These are phyloP conservation scores for Anthopleura sola DNA, from an alignment of 64 coral and sea anemone species.

Conservation along the genomic window DNA sequence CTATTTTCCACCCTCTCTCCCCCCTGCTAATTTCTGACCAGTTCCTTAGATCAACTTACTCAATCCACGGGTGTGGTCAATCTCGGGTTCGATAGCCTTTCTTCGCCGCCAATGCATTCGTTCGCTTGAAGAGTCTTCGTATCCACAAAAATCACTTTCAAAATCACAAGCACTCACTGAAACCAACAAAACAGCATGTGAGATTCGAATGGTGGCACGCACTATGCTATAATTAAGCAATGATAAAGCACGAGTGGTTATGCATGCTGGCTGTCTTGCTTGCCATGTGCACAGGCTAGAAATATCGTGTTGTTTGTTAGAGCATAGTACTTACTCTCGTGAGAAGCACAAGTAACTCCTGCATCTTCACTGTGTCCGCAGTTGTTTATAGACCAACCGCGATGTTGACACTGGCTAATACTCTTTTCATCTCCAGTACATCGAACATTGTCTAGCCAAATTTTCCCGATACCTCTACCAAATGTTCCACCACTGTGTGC, in stretches of 20 bases:
- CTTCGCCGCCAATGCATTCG: background rate
- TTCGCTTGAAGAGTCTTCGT: background rate
- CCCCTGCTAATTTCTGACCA: too few relatives aligned
- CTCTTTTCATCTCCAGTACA: slow-evolving; percentile 32
- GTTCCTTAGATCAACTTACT: background rate
- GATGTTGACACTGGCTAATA: slow-evolving; percentile 4
- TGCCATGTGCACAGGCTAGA: too few relatives aligned
- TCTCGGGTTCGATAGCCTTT: background rate
- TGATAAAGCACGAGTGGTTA: too few relatives aligned
- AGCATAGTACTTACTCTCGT: background rate
- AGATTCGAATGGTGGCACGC: too few relatives aligned
- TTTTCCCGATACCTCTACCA: background rate
- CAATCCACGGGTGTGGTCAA: background rate
- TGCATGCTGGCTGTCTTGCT: too few relatives aligned
- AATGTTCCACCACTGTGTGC: background rate
- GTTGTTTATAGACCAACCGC: background rate
- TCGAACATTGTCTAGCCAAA: slow-evolving; percentile 15
- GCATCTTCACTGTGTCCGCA: slow-evolving; percentile 24
- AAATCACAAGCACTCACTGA: slow-evolving; percentile 19
- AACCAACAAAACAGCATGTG: background rate
- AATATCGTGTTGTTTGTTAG: too few relatives aligned
- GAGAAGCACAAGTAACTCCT: slow-evolving; percentile 11
- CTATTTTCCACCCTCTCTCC: too few relatives aligned
- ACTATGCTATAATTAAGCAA: too few relatives aligned
- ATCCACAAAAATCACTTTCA: slow-evolving; percentile 15